Conservation (phyloP, 2,888 invertebrate species). For the Lottia scabra region DNA sequence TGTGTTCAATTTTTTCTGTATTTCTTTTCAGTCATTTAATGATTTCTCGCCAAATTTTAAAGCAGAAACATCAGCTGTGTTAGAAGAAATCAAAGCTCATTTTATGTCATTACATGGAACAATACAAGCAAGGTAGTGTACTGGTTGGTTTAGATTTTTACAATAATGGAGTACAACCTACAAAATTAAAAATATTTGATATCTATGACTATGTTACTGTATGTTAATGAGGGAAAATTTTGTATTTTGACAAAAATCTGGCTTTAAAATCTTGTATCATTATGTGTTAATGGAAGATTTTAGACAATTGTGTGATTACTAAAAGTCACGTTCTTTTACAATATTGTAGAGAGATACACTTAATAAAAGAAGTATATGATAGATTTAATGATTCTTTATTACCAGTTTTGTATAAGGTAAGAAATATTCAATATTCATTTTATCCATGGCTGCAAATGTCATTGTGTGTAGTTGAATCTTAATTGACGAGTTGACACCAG, state of each 20-base stretch:
- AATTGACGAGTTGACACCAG: no score
- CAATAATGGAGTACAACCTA: no score
- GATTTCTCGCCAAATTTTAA: conserved; percentile 40
- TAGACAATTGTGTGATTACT: no score
- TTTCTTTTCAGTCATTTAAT: conserved; percentile 36
- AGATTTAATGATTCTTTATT: conserved; percentile 28
- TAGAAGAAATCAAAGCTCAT: conserved; percentile 41
- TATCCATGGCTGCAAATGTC: no score
- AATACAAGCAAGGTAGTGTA: conserved; percentile 45
- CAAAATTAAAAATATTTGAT: no score
- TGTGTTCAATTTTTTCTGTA: not conserved
- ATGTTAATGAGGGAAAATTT: no score
- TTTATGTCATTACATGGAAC: conserved; percentile 52
- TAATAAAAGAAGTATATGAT: conserved; percentile 33
- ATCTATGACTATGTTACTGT: no score
- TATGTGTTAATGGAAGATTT: no score
- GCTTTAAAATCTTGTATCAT: no score
- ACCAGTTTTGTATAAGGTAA: conserved; percentile 43
- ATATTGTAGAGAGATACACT: conserved; percentile 36
- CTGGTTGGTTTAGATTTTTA: no score
- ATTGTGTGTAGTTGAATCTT: no score
- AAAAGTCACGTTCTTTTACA: not conserved
- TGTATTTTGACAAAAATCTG: no score
- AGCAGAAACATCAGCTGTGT: conserved; percentile 37
- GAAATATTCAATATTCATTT: not conserved